Evolutionary conservation across 2,113 vertebrate species (phyloP).

Genomic region (Sciurus niger): DNA sequence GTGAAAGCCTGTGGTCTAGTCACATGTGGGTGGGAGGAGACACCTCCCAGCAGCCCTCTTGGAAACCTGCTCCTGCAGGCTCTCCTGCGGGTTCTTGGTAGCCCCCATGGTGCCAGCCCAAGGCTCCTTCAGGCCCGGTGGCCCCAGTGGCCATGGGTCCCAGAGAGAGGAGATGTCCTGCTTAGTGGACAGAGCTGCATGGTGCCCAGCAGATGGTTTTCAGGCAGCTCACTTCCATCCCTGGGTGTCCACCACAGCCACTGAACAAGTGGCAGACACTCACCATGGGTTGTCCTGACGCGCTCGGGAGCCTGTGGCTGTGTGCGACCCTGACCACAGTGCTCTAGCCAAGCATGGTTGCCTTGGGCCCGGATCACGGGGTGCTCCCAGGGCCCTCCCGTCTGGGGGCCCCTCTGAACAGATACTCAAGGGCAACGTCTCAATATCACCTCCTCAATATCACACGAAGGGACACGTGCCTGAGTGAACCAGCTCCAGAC

Average conservation of each 20-base stretch:
- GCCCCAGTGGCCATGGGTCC: not conserved
- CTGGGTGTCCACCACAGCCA: not conserved
- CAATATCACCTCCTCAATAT: not conserved
- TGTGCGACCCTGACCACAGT: not conserved
- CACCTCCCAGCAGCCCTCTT: not conserved
- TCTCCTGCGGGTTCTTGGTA: not conserved
- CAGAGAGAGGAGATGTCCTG: not conserved
- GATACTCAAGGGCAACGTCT: not conserved
- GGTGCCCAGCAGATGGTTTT: not conserved
- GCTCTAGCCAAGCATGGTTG: not conserved
- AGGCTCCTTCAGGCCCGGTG: not conserved
- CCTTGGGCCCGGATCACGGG: not conserved
- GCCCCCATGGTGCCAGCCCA: not conserved
- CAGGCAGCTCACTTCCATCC: not conserved
- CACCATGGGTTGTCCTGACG: accelerated
- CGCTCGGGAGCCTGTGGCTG: not conserved
- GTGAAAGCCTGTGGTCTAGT: not conserved
- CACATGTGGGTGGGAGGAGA: not conserved
- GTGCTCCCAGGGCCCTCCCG: not conserved
- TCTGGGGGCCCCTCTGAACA: not conserved
- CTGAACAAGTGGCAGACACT: not conserved
- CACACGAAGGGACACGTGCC: not conserved
- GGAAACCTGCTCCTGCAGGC: not conserved
- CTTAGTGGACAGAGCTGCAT: not conserved
- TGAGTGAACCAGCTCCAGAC: not conserved